Conservation (phyloP, 2,113 vertebrate genomes). For the Thunnus maccoyii region DNA sequence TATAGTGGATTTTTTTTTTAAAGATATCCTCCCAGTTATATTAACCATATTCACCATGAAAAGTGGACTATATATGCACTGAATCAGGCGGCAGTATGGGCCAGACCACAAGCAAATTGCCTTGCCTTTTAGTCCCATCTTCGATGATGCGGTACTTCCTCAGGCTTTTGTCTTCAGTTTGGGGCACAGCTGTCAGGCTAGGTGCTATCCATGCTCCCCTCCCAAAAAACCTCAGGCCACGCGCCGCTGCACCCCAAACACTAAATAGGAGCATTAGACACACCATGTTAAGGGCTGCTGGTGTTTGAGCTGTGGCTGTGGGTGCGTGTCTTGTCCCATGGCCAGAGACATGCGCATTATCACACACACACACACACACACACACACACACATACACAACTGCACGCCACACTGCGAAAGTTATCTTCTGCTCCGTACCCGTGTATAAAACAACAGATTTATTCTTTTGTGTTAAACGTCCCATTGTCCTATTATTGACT, state of each 20-base stretch:
- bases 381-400: slow-evolving; percentile 52
- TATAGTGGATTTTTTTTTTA: slow-evolving; percentile 22
- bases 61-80: slow-evolving; percentile 22
- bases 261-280: slow-evolving; percentile 89
- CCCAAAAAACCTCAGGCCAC: slow-evolving; percentile 81
- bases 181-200: slow-evolving; percentile 87
- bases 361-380: slow-evolving; percentile 45
- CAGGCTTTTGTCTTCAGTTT: slow-evolving; percentile 84
- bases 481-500: slow-evolving; percentile 62
- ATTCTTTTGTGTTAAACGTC: slow-evolving; percentile 68
- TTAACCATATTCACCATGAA: slow-evolving; percentile 46
- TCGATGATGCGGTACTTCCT: slow-evolving; percentile 86
- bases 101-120: slow-evolving; percentile 74
- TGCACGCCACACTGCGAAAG: slow-evolving; percentile 68
- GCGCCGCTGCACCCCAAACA: slow-evolving; percentile 84
- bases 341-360: slow-evolving; percentile 70
- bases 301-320: slow-evolving; percentile 82
- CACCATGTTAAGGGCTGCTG: slow-evolving; percentile 86
- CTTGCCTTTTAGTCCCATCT: slow-evolving; percentile 79
- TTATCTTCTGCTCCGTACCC: slow-evolving; percentile 57
- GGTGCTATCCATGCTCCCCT: slow-evolving; percentile 83
- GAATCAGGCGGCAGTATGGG: slow-evolving; percentile 58
- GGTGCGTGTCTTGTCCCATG: slow-evolving; percentile 80
- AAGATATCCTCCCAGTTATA: background rate
- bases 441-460: slow-evolving; percentile 62